Evolutionary conservation across 1,140 invertebrate species (phyloP).

Genomic region (Drosophila funebris): DNA sequence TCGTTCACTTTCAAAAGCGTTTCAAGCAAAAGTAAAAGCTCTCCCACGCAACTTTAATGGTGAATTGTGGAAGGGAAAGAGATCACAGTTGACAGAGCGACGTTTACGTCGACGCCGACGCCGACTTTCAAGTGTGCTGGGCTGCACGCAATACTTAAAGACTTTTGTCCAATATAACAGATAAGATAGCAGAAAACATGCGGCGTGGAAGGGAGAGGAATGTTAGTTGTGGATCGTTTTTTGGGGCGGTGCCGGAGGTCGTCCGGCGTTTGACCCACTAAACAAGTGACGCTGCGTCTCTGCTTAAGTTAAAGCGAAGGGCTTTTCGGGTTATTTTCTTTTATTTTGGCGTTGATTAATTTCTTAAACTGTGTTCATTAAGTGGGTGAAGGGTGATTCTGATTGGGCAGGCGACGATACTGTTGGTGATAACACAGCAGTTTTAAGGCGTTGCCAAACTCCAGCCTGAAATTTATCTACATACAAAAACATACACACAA

Average conservation of each 20-base stretch:
- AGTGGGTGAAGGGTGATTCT: conserved; percentile 48
- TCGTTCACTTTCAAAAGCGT: conserved; percentile 37
- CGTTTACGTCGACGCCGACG: not conserved
- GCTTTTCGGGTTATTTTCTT: not conserved
- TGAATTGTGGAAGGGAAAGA: conserved; percentile 24
- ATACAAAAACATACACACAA: not conserved
- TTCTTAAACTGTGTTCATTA: conserved; percentile 26
- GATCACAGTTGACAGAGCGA: conserved; percentile 9
- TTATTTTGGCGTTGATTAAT: conserved; percentile 28
- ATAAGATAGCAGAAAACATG: conserved; percentile 30
- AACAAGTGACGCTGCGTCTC: conserved; percentile 8
- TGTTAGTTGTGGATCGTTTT: conserved; percentile 2
- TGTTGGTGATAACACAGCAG: conserved; percentile 12
- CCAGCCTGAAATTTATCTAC: conserved; percentile 11
- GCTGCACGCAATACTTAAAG: conserved; percentile 36
- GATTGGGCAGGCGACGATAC: conserved; percentile 10
- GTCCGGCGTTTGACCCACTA: conserved; percentile 42
- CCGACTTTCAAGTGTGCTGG: not conserved
- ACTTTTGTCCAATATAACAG: conserved; percentile 17
- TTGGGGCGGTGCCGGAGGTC: conserved; percentile 32
- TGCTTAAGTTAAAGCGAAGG: not conserved
- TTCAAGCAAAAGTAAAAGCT: conserved; percentile 43
- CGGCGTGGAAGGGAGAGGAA: not conserved
- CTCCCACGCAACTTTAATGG: conserved; percentile 36
- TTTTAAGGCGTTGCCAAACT: conserved; percentile 34